Conservation (phyloP, 2,888 invertebrate genomes). For the Tenthredo livida region DNA sequence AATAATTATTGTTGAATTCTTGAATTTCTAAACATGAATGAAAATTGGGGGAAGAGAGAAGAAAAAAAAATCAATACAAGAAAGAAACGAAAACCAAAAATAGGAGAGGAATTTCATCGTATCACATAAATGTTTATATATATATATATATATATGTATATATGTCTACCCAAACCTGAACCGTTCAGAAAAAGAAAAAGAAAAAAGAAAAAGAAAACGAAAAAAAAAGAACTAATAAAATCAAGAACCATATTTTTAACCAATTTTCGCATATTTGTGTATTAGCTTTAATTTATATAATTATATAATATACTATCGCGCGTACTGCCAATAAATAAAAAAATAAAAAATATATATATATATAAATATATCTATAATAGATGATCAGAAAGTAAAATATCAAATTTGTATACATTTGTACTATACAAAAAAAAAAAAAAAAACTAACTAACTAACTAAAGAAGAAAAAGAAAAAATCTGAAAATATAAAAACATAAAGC, state of each 20-base stretch:
- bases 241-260: neutral
- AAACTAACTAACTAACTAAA: no score
- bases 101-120: neutral
- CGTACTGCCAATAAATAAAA: neutral
- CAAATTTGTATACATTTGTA: conserved; percentile 54
- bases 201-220: neutral
- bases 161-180: neutral
- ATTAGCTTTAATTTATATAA: neutral
- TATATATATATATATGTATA: neutral
- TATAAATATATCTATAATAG: neutral
- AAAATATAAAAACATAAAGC: neutral
- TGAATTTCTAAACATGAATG: neutral
- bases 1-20: neutral
- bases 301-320: neutral
- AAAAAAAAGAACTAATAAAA: conserved; percentile 12
- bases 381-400: conserved; percentile 7
- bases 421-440: conserved; percentile 42
- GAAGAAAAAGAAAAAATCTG: conserved; percentile 6
- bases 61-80: neutral
- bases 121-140: no score
- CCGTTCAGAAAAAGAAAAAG: neutral
- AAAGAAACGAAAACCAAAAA: neutral
- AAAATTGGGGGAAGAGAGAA: neutral
- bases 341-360: neutral
- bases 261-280: conserved; percentile 5